Conservation (phyloP, 2,113 vertebrate genomes). For the Numida meleagris region DNA sequence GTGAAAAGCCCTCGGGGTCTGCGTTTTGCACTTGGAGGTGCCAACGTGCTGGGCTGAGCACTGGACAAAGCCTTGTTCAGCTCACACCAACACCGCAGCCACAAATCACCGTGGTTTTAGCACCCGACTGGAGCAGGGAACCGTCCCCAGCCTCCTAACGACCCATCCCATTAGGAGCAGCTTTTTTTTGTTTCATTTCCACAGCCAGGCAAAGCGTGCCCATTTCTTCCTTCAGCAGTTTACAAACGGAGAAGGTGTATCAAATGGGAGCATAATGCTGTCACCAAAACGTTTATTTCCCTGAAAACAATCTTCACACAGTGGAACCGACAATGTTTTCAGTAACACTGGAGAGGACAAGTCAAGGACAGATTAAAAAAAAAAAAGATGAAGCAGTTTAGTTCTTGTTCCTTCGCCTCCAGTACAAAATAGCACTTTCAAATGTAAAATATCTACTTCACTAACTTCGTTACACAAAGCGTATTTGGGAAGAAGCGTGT, state of each 20-base stretch:
- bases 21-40: neutral
- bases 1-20: neutral
- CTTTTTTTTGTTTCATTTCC: neutral
- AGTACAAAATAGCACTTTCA: neutral
- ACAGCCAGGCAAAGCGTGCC: neutral
- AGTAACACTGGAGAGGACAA: constrained; percentile 43
- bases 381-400: neutral
- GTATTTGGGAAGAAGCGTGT: constrained; percentile 8
- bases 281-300: constrained; percentile 24
- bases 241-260: neutral
- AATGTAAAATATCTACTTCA: constrained; percentile 31
- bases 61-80: rapidly evolving
- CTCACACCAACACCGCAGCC: rapidly evolving
- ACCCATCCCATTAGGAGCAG: neutral
- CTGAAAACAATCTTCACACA: constrained; percentile 19
- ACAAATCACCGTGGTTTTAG: neutral
- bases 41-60: neutral
- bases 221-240: neutral
- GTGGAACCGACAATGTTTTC: constrained; percentile 22
- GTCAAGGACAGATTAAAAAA: constrained; percentile 57
- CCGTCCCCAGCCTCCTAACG: neutral
- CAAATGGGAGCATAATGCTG: constrained; percentile 16
- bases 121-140: neutral
- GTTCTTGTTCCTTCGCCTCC: neutral
- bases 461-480: constrained; percentile 17